phyloP scores from a whole-genome alignment of 2,113 vertebrate species.

The Barbus barbus region DNA sequence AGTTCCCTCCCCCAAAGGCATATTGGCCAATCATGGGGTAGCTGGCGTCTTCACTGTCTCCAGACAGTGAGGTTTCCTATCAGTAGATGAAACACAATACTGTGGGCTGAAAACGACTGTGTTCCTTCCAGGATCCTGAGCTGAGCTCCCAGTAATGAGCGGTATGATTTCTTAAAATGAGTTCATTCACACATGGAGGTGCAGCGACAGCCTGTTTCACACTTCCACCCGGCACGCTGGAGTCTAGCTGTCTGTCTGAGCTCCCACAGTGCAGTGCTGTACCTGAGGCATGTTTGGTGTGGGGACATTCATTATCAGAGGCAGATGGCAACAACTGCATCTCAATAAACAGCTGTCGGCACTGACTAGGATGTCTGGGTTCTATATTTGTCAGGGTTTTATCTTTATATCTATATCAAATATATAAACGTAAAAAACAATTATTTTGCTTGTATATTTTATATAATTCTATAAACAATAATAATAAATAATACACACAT shows the following conservation, averaged over 20 bases:
- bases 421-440: too few relatives aligned
- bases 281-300: too few relatives aligned
- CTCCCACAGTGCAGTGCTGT: slow-evolving; percentile 4
- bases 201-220: slow-evolving; percentile 18
- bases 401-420: neutral
- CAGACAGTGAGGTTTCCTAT: neutral
- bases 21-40: neutral
- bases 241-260: neutral
- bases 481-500: too few relatives aligned
- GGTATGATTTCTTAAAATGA: slow-evolving; percentile 10
- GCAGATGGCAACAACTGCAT: neutral
- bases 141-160: slow-evolving; percentile 8
- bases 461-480: too few relatives aligned
- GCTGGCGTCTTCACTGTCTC: neutral
- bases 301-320: neutral
- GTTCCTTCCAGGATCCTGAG: neutral
- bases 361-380: neutral
- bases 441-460: too few relatives aligned
- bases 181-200: slow-evolving; percentile 33
- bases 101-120: neutral
- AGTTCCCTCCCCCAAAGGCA: neutral
- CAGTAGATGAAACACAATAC: neutral
- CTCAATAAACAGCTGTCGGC: neutral
- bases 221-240: neutral
- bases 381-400: too few relatives aligned